Base-by-base conservation (phyloP, 2,888 invertebrate species). In the Lycia hirtaria region DNA sequence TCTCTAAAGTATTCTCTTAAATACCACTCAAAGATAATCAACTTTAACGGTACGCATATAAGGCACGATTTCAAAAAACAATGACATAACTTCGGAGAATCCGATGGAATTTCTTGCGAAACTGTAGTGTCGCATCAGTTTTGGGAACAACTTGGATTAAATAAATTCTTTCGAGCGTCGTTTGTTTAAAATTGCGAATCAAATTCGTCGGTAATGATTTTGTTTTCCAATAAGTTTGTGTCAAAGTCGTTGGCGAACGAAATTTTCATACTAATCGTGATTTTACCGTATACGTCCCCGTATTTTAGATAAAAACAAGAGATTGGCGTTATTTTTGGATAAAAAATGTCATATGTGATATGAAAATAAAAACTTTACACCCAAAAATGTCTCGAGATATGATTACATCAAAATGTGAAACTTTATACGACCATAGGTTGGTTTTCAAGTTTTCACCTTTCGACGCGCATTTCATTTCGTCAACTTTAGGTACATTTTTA, bases 131-230 rank as follows among this genome's bases (percentile, higher is more conserved):
- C 74, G 78, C 83, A 83, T 81, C 82, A 81, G 85, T 84, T 88
- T 87, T 84, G 72, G 80, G 79, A 81, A 84, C 73, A 80, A 81
- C 76, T 80, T 76, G 81, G 83, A 87, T 87, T 88, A 84, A 86
- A 83, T 83, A 84, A 83, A 87, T 84, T 83, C 76, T 78, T 81
- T 76, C 68, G 68, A 72, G 72, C 69, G 74, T 68, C 72, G 76
- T 83, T 86, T 81, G 74, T 78, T 78, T 73, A 67, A 73, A 77
- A 83, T 84, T 79, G 75, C 73, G 71, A 75, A 77, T 78, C 75
- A 74, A 81, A 78, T 78, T 74, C 74, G 69, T 65, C 64, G 60
- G 64, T 73, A 74, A 78, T 76, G 68, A 69, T 69, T 69, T 66
- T 68, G 64, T 71, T 75, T 76, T 61, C 64, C 73, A 75, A 79